These are phyloP conservation scores for Cuniculus paca DNA, from an alignment of 2,797 vertebrate genomes.

Conservation along the genomic window DNA sequence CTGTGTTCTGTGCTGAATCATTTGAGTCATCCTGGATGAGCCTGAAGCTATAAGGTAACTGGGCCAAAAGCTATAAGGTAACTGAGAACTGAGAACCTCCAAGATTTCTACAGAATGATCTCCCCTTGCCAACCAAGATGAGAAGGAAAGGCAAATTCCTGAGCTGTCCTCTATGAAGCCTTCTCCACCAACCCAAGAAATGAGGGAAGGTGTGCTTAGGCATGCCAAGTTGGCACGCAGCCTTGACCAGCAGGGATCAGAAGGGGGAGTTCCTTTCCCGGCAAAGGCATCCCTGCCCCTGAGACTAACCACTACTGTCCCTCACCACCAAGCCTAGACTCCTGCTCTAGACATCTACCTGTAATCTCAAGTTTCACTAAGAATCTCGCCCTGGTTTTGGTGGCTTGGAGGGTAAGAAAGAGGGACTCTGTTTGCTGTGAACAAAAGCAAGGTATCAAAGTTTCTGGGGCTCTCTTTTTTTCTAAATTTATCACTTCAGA, in stretches of 20 bases:
- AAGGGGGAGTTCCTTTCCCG: neutral
- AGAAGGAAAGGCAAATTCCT: neutral
- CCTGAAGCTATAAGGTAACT: neutral
- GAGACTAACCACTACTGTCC: neutral
- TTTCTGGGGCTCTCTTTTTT: neutral
- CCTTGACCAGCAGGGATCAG: neutral
- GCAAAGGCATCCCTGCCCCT: neutral
- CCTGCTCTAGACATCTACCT: neutral
- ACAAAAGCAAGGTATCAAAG: neutral
- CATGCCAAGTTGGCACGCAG: neutral
- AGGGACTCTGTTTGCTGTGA: neutral
- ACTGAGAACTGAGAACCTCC: neutral
- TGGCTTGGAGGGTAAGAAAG: neutral
- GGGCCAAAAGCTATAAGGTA: neutral
- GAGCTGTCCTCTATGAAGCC: neutral
- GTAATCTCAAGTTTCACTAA: neutral
- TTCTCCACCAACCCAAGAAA: neutral
- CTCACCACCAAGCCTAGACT: neutral
- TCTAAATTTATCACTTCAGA: neutral
- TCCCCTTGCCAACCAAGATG: neutral
- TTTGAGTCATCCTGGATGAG: neutral
- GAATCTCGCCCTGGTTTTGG: neutral
- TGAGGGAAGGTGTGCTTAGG: neutral
- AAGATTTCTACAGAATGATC: neutral
- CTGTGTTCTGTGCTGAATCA: neutral